These are phyloP conservation scores for Archocentrus centrarchus DNA, from an alignment of 2,113 vertebrate species.

Conservation along the genomic window DNA sequence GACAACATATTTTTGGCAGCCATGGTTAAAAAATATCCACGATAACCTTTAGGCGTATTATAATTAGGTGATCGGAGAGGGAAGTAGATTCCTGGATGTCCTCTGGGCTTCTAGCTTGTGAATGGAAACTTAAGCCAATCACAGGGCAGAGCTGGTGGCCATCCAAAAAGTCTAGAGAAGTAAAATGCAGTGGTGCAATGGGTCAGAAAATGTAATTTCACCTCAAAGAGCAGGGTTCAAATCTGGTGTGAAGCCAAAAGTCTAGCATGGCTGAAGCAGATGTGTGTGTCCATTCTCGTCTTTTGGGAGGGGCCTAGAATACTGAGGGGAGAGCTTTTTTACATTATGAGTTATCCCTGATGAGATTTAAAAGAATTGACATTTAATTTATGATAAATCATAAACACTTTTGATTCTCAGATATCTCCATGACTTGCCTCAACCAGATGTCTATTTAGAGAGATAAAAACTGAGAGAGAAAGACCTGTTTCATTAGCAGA, in stretches of 20 bases:
- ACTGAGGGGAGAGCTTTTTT: background rate
- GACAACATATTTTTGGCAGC: background rate
- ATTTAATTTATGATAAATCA: background rate
- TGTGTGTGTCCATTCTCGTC: background rate
- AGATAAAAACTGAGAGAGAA: constrained; percentile 11
- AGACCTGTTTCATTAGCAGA: constrained; percentile 72
- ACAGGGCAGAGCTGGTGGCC: background rate
- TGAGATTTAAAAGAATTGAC: background rate
- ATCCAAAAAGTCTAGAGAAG: background rate
- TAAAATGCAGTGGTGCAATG: background rate
- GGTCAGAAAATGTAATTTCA: constrained; percentile 16
- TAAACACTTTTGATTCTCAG: background rate
- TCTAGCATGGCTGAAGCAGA: background rate
- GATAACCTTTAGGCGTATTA: background rate
- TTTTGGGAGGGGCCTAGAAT: background rate
- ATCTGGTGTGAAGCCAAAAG: constrained; percentile 6
- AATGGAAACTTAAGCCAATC: constrained; percentile 12
- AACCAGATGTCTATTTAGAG: constrained; percentile 42
- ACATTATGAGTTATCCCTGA: background rate
- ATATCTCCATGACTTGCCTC: constrained; percentile 8
- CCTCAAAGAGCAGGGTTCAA: constrained; percentile 6
- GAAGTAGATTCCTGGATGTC: background rate
- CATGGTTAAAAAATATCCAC: background rate
- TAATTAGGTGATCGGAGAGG: background rate
- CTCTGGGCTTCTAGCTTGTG: background rate